Evolutionary conservation across 2,113 vertebrate species (phyloP).

Genomic region (Salvelinus alpinus): DNA sequence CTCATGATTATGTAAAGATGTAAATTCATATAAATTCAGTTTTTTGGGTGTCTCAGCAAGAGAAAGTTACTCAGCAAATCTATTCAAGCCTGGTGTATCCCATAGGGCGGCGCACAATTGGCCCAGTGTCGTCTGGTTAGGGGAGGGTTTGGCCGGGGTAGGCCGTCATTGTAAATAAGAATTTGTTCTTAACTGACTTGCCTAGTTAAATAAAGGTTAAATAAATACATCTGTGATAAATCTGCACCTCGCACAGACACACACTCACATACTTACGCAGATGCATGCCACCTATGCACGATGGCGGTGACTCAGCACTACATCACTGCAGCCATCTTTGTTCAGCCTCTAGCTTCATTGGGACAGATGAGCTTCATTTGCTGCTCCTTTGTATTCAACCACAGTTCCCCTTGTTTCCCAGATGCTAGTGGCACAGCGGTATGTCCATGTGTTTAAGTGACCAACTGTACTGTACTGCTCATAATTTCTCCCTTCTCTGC

Average conservation of each 20-base stretch:
- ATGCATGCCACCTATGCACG: background rate
- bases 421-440: background rate
- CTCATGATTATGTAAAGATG: too few relatives aligned
- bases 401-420: background rate
- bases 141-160: too few relatives aligned
- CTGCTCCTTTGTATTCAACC: background rate
- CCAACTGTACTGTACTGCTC: background rate
- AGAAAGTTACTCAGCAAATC: too few relatives aligned
- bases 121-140: too few relatives aligned
- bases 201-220: too few relatives aligned
- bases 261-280: background rate
- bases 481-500: background rate
- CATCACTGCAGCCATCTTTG: background rate
- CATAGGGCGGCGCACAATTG: too few relatives aligned
- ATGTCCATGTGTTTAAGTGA: background rate
- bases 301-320: constrained; percentile 7
- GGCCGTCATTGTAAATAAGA: too few relatives aligned
- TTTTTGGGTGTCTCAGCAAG: too few relatives aligned
- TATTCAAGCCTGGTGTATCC: too few relatives aligned
- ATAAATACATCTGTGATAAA: too few relatives aligned
- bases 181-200: too few relatives aligned
- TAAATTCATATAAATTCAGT: too few relatives aligned
- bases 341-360: background rate
- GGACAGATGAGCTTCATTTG: background rate
- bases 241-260: background rate